phyloP scores from a whole-genome alignment of 2,888 invertebrate species.

The Callimorpha dominula region DNA sequence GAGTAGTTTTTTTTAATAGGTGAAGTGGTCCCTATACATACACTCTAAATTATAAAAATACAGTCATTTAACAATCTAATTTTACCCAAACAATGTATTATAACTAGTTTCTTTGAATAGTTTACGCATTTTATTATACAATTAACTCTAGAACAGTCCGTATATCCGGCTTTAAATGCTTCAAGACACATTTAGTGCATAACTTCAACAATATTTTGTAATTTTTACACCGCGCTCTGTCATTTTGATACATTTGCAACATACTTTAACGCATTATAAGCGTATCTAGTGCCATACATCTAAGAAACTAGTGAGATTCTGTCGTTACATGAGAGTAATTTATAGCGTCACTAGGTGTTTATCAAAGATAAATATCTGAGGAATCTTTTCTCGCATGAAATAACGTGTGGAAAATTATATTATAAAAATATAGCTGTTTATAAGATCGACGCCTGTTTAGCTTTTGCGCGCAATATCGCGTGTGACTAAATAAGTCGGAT shows the following conservation, averaged over 20 bases:
- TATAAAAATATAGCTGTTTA: background rate
- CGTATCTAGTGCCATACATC: constrained; percentile 13
- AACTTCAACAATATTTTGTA: constrained; percentile 7
- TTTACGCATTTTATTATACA: background rate
- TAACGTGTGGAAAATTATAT: constrained; percentile 14
- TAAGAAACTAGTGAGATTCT: background rate
- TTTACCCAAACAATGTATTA: background rate
- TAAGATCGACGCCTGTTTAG: constrained; percentile 39
- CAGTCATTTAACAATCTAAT: background rate
- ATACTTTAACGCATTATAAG: constrained; percentile 6
- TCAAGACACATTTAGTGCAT: background rate
- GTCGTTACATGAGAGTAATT: constrained; percentile 3
- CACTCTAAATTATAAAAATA: background rate
- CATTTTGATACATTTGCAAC: constrained; percentile 9
- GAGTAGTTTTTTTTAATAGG: no score
- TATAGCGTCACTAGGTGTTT: background rate
- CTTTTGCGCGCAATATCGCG: constrained; percentile 37
- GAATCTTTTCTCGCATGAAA: constrained; percentile 12
- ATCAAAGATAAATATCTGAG: constrained; percentile 11
- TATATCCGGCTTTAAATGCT: constrained; percentile 8
- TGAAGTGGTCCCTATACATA: no score
- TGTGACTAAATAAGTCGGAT: constrained; percentile 28
- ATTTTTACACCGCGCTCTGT: background rate
- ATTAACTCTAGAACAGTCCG: background rate
- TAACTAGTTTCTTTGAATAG: background rate